Conservation (phyloP, 1,140 invertebrate species). For the Pentalonia nigronervosa region DNA sequence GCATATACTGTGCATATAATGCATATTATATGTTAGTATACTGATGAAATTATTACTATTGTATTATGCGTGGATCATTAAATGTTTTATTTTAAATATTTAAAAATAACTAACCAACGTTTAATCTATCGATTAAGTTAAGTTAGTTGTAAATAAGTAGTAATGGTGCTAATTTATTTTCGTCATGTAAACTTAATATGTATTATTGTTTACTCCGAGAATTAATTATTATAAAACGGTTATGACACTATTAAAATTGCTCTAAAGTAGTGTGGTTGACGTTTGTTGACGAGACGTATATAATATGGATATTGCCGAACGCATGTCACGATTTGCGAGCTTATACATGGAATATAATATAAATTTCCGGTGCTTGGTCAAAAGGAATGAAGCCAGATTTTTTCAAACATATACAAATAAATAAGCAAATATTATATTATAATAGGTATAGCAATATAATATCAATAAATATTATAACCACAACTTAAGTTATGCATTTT, state of each 20-base stretch:
- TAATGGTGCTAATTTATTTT: not conserved
- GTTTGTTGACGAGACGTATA: not conserved
- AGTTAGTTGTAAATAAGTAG: not conserved
- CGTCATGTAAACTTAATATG: not conserved
- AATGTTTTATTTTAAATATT: not conserved
- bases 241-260: not conserved
- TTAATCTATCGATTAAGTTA: not conserved
- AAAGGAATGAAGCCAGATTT: too few relatives aligned
- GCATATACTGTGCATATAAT: too few relatives aligned
- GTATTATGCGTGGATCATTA: too few relatives aligned
- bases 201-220: not conserved
- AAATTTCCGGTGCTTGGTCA: too few relatives aligned
- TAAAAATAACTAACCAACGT: not conserved
- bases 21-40: too few relatives aligned
- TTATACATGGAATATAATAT: too few relatives aligned
- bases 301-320: not conserved
- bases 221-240: not conserved
- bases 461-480: not conserved
- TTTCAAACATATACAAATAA: too few relatives aligned
- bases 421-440: too few relatives aligned
- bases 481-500: not conserved
- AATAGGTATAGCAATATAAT: not conserved
- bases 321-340: not conserved
- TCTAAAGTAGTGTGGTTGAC: not conserved
- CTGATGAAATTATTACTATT: too few relatives aligned